These are phyloP conservation scores for Peromyscus polionotus DNA, from an alignment of 2,113 vertebrate species.

Conservation along the genomic window DNA sequence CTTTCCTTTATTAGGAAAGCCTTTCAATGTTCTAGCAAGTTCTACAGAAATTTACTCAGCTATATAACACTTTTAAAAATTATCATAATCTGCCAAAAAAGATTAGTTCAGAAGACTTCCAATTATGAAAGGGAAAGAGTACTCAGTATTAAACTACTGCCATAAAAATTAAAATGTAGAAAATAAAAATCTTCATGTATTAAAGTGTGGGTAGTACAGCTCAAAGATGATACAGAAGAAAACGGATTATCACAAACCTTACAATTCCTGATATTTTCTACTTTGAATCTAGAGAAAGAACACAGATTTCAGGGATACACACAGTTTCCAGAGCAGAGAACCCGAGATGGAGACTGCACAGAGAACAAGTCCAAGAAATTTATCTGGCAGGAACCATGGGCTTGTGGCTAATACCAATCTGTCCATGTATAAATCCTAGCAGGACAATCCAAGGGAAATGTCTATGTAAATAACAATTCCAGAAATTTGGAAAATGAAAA, in stretches of 20 bases:
- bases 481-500: constrained; percentile 19
- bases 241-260: background rate
- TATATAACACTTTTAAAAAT: background rate
- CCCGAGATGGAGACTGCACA: background rate
- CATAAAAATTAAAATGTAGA: background rate
- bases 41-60: background rate
- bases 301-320: background rate
- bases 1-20: background rate
- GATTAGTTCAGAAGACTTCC: background rate
- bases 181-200: background rate
- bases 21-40: background rate
- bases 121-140: background rate
- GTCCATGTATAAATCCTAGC: background rate
- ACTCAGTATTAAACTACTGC: background rate
- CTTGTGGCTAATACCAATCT: background rate
- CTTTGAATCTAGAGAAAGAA: background rate
- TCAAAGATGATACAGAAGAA: background rate
- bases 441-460: background rate
- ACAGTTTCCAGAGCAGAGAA: background rate
- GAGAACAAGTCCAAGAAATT: background rate
- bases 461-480: background rate
- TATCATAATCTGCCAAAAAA: background rate
- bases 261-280: background rate
- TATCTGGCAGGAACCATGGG: background rate
- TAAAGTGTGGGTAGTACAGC: background rate